These are phyloP conservation scores for Pseudopleuronectes americanus DNA, from an alignment of 2,797 vertebrate genomes.

Conservation along the genomic window DNA sequence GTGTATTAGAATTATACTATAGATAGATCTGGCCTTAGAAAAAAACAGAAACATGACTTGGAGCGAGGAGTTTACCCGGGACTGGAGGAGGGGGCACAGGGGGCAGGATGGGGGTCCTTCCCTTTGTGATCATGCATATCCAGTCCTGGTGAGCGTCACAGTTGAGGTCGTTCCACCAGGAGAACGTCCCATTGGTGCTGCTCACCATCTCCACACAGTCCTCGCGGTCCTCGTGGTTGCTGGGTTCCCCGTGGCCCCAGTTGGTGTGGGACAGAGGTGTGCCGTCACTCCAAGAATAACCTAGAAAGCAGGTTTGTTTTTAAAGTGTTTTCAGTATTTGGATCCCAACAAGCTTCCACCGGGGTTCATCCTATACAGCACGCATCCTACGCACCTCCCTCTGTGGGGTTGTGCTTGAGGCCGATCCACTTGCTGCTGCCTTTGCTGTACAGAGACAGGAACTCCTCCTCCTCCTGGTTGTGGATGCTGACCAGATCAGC, in stretches of 20 bases:
- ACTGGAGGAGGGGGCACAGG: constrained; percentile 73
- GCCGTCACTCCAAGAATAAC: constrained; percentile 83
- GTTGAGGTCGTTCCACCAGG: constrained; percentile 85
- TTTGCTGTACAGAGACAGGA: constrained; percentile 76
- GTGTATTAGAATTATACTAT: background rate
- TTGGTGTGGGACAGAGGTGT: constrained; percentile 81
- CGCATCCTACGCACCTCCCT: constrained; percentile 74
- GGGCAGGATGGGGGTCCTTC: constrained; percentile 74
- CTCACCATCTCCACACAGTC: constrained; percentile 87
- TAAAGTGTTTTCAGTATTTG: background rate
- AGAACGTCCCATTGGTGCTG: constrained; percentile 72
- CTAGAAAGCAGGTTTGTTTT: constrained; percentile 43
- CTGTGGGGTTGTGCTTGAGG: constrained; percentile 74
- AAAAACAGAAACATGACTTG: background rate
- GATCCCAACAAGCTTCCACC: background rate
- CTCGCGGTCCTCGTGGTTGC: constrained; percentile 82
- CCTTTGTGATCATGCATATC: constrained; percentile 84
- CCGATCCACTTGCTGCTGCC: constrained; percentile 84
- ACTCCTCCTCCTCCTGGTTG: constrained; percentile 78
- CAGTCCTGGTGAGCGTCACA: constrained; percentile 86
- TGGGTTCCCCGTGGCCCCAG: constrained; percentile 84
- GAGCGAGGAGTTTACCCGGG: constrained; percentile 62
- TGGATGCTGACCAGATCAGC: constrained; percentile 84
- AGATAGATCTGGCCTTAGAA: no score
- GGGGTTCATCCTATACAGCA: background rate